These are phyloP conservation scores for Clinocottus analis DNA, from an alignment of 2,113 vertebrate genomes.

Conservation along the genomic window DNA sequence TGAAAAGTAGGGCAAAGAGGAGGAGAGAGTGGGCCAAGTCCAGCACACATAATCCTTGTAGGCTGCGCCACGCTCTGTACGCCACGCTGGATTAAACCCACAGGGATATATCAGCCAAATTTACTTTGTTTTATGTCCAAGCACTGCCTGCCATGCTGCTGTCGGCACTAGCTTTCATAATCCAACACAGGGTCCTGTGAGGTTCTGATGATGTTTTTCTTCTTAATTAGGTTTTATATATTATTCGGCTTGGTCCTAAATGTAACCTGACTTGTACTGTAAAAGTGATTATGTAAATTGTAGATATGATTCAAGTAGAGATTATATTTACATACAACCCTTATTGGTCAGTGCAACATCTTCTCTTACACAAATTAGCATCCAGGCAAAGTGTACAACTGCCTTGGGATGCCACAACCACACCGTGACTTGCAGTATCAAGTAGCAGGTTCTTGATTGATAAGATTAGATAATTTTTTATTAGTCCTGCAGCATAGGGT, in stretches of 20 bases:
- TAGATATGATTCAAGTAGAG: not conserved
- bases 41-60: constrained; percentile 81
- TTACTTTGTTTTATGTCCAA: constrained; percentile 57
- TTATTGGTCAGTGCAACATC: not conserved
- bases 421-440: not conserved
- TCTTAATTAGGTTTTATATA: not conserved
- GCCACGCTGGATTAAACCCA: constrained; percentile 78
- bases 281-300: not conserved
- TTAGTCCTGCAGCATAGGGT: too few species aligned
- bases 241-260: not conserved
- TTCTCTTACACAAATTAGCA: not conserved
- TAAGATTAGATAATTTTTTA: too few species aligned
- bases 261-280: not conserved
- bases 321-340: not conserved
- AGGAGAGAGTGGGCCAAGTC: constrained; percentile 77
- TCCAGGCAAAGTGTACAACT: not conserved
- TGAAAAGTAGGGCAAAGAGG: constrained; percentile 81
- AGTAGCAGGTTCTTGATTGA: not conserved
- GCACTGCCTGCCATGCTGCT: not conserved
- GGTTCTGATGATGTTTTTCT: not conserved
- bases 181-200: not conserved
- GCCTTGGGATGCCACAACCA: not conserved
- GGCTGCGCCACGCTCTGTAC: constrained; percentile 69
- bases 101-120: constrained; percentile 58
- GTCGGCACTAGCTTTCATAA: not conserved